phyloP scores from a whole-genome alignment of 2,888 invertebrate species.

The Aelia acuminata region DNA sequence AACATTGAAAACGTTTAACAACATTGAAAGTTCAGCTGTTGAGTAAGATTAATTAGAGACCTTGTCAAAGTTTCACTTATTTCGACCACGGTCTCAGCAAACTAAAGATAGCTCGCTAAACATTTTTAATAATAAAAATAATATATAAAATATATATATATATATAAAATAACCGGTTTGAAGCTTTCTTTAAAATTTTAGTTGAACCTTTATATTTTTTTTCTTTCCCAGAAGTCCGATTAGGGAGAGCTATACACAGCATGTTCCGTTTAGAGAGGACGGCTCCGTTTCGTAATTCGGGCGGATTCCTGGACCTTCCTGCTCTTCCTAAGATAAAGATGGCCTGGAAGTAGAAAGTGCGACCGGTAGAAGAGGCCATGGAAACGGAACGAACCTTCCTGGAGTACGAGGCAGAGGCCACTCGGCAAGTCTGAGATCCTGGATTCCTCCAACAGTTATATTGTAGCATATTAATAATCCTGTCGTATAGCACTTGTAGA shows the following conservation, averaged over 20 bases:
- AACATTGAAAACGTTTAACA: not conserved
- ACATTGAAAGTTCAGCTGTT: not conserved
- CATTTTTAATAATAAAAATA: not conserved
- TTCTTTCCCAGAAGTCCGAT: not conserved
- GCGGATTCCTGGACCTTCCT: not conserved
- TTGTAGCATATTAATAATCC: not conserved
- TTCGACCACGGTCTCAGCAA: not conserved
- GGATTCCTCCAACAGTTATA: not conserved
- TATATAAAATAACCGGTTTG: not conserved
- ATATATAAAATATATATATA: too few species aligned
- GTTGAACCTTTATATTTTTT: not conserved
- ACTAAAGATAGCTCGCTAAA: not conserved
- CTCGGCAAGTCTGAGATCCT: not conserved
- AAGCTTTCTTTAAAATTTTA: not conserved
- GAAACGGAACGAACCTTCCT: not conserved
- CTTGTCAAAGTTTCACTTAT: not conserved
- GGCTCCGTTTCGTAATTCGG: not conserved
- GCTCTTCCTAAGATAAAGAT: not conserved
- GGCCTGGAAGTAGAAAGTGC: conserved; percentile 31
- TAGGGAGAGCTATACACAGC: not conserved
- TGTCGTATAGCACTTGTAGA: too few species aligned
- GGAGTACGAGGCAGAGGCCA: not conserved
- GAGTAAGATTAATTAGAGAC: not conserved
- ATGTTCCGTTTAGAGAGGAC: not conserved
- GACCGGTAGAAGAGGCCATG: not conserved